Base-by-base conservation (phyloP, 2,888 invertebrate genomes). In the Euplexia lucipara region DNA sequence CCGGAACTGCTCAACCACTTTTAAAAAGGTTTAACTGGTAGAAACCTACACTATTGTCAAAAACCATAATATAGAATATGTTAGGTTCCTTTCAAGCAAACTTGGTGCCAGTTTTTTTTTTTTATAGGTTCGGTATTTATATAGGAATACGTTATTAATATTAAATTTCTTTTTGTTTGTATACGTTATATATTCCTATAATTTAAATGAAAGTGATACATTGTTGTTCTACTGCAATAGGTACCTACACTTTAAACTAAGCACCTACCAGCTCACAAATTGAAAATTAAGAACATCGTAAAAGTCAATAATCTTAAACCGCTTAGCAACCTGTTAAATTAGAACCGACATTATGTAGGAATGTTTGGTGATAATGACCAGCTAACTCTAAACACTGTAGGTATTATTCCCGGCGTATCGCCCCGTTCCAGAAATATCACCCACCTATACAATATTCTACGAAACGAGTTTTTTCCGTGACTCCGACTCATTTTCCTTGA, bases 381-480 rank as follows among this genome's bases (percentile, higher is more conserved):
- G 77, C 70, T 34, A 47, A 51, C 37, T 63, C 42, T 75, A 69
- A 82, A 74, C 72, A 67, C 59, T 70, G 66, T n/a, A n/a, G n/a
- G n/a, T 82, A 80, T 82, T 84, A 83, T 81, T 83, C 76, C 59
- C 64, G 47, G 66, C 65, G 34, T 63, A 67, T 70, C 75, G 73
- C 64, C 73, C 80, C 63, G 56, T 56, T 84, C 83, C 79, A 73
- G 56, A 88, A 89, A 88, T 88, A 88, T 70, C 78, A 75, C 59
- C 73, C 75, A 75, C 76, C 63, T 61, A 72, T 64, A 64, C 53
- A 62, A 77, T 61, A 66, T 82, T 84, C 78, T 78, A 63, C 56
- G 80, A 78, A 84, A 86, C 67, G 70, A 73, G 53, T 73, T 71
- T 78, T 74, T 76, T 79, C 71, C 75, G 68, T 78, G 73, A 68